phyloP scores from a whole-genome alignment of 2,113 vertebrate species.

The Acrocephalus arundinaceus region DNA sequence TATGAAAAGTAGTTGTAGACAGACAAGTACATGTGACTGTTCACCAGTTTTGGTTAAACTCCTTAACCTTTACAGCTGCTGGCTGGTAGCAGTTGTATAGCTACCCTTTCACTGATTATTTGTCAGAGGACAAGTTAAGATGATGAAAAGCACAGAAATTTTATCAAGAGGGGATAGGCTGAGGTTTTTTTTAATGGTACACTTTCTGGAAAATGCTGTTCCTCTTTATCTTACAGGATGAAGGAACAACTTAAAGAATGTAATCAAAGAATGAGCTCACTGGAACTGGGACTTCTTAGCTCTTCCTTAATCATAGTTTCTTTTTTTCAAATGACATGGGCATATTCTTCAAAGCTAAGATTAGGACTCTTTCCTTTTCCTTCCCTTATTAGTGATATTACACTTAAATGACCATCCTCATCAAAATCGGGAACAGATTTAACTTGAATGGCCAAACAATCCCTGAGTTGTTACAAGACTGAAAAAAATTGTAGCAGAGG shows the following conservation, averaged over 20 bases:
- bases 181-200: background rate
- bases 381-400: background rate
- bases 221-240: background rate
- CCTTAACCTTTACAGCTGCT: background rate
- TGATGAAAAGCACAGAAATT: background rate
- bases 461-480: background rate
- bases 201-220: background rate
- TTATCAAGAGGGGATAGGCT: background rate
- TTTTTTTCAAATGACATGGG: background rate
- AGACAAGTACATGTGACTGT: background rate
- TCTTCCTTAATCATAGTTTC: conserved; percentile 15
- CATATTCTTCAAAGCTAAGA: conserved; percentile 4
- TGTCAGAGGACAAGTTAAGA: background rate
- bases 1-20: background rate
- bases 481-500: background rate
- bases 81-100: background rate
- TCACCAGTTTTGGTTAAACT: background rate
- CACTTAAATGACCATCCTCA: background rate
- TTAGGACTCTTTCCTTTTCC: background rate
- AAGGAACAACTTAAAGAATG: background rate
- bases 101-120: background rate
- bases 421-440: background rate
- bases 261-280: conserved; percentile 13
- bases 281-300: background rate
- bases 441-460: background rate